These are phyloP conservation scores for Solea senegalensis DNA, from an alignment of 2,113 vertebrate species.

Conservation along the genomic window DNA sequence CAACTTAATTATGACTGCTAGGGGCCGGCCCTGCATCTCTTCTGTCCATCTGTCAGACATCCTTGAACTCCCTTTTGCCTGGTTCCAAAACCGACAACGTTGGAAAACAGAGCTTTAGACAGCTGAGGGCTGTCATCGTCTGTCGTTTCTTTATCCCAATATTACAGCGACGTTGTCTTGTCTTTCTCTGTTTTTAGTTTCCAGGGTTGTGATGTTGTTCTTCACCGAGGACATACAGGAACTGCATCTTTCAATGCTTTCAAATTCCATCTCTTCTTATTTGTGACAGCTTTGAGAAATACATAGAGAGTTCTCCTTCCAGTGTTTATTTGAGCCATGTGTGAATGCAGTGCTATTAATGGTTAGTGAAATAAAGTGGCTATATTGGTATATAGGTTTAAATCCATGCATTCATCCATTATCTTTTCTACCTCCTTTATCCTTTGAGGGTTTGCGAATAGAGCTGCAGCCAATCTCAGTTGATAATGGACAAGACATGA, in stretches of 20 bases:
- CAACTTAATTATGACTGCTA: conserved; percentile 68
- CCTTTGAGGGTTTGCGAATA: not conserved
- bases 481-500: too few species aligned
- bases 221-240: conserved; percentile 18
- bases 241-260: conserved; percentile 12
- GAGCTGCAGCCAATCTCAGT: too few species aligned
- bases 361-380: not conserved
- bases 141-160: conserved; percentile 31
- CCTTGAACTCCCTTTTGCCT: conserved; percentile 51
- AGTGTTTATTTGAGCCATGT: not conserved
- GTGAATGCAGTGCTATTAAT: not conserved
- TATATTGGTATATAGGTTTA: not conserved
- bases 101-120: conserved; percentile 21
- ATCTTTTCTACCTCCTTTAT: not conserved
- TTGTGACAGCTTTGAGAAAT: not conserved
- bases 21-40: conserved; percentile 49
- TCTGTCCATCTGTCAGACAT: conserved; percentile 67
- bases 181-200: conserved; percentile 14
- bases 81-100: conserved; percentile 35
- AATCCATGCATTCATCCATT: too few species aligned
- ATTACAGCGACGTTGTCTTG: conserved; percentile 5
- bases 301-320: conserved; percentile 9
- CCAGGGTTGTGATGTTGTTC: conserved; percentile 13
- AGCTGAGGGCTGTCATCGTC: conserved; percentile 53
- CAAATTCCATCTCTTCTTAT: conserved; percentile 5